Percentiles rank a stretch among this genome's conserved stretches.
These are phyloP conservation scores for Myiotriccus ornatus DNA, from an alignment of 2,797 vertebrate species.

Conservation along the genomic window DNA sequence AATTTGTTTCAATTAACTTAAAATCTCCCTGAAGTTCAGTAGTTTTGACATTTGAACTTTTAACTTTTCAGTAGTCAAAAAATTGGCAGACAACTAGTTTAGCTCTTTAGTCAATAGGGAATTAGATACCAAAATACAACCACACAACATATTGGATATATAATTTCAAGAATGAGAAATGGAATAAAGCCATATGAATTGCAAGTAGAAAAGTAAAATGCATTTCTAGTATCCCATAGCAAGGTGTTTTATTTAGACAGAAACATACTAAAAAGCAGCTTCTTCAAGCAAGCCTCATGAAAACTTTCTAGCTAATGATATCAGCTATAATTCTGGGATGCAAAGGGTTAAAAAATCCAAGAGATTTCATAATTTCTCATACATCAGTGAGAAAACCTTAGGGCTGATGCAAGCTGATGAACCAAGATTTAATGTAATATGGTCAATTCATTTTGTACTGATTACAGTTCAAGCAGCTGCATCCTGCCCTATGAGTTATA, in stretches of 20 bases:
- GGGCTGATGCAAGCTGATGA: constrained; percentile 46
- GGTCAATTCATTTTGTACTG: constrained; percentile 49
- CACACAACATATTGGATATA: not conserved
- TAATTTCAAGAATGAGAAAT: not conserved
- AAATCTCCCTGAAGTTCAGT: not conserved
- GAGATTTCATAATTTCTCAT: constrained; percentile 7
- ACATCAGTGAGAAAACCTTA: constrained; percentile 20
- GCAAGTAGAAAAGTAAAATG: not conserved
- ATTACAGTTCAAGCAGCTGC: constrained; percentile 52
- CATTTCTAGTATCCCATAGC: not conserved
- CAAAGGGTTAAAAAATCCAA: constrained; percentile 7
- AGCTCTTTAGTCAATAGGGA: not conserved
- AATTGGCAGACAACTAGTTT: not conserved
- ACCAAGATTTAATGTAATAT: constrained; percentile 42
- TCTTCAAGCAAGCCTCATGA: not conserved
- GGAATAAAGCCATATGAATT: not conserved
- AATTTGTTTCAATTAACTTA: not conserved
- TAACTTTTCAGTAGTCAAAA: not conserved
- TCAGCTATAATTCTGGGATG: not conserved
- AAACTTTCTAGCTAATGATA: not conserved
- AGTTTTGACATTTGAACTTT: not conserved
- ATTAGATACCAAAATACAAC: not conserved
- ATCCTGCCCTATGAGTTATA: constrained; percentile 26
- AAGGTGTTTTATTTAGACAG: not conserved
- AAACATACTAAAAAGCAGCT: not conserved